Percentiles rank a stretch among this genome's conserved stretches.
Evolutionary conservation across 2,888 invertebrate species (phyloP).

Genomic region (Hetaerina titia): DNA sequence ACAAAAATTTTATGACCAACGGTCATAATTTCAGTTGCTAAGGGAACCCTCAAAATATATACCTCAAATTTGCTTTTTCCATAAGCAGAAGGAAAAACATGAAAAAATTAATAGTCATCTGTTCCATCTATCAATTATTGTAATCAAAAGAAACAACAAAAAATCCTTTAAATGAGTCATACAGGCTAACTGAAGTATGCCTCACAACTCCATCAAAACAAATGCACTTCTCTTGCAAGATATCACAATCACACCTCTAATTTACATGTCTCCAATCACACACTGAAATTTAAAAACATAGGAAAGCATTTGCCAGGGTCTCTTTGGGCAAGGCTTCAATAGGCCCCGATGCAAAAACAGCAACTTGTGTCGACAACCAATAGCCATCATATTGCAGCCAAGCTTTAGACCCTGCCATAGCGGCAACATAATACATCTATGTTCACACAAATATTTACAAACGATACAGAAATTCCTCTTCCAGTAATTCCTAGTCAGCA

Average conservation of each 20-base stretch:
- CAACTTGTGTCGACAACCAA: slow-evolving; percentile 13
- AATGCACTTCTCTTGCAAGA: slow-evolving; percentile 53
- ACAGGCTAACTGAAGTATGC: background rate
- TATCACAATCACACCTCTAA: slow-evolving; percentile 48
- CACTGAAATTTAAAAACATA: slow-evolving; percentile 41
- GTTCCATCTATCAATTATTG: slow-evolving; percentile 36
- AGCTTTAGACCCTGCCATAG: slow-evolving; percentile 58
- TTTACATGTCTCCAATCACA: slow-evolving; percentile 19
- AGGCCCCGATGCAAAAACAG: slow-evolving; percentile 45
- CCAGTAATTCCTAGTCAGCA: slow-evolving; percentile 53
- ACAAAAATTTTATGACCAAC: background rate
- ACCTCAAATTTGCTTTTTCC: background rate
- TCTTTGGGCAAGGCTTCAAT: slow-evolving; percentile 41
- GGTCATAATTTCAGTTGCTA: background rate
- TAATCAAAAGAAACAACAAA: slow-evolving; percentile 53
- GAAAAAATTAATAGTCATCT: slow-evolving; percentile 23
- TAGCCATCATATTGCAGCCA: slow-evolving; percentile 52
- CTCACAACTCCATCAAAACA: slow-evolving; percentile 40
- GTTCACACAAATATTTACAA: slow-evolving; percentile 64
- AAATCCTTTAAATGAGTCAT: background rate
- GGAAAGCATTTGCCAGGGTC: slow-evolving; percentile 59
- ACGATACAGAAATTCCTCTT: slow-evolving; percentile 55
- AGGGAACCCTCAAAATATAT: slow-evolving; percentile 4
- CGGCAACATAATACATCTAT: slow-evolving; percentile 61
- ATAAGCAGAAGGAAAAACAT: slow-evolving; percentile 24